These are phyloP conservation scores for Psilopsiagon aymara DNA, from an alignment of 2,113 vertebrate genomes.

Conservation along the genomic window DNA sequence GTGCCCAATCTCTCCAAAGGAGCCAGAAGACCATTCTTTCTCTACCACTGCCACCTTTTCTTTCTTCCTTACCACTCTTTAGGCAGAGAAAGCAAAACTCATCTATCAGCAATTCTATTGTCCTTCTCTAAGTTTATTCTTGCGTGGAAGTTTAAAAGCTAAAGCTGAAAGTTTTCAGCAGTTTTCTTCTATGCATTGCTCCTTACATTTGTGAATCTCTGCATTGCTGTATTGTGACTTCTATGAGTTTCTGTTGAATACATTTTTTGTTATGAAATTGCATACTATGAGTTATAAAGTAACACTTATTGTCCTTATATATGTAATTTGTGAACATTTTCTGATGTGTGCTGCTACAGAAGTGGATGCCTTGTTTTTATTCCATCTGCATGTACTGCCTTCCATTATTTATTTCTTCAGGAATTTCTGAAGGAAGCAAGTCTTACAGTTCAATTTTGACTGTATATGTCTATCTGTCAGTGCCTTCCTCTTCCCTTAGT, in stretches of 20 bases:
- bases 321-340: not conserved
- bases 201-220: not conserved
- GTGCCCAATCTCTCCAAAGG: not conserved
- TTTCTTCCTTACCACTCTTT: not conserved
- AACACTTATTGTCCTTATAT: not conserved
- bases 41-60: not conserved
- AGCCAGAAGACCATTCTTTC: not conserved
- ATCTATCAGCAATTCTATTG: not conserved
- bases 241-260: not conserved
- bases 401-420: slow-evolving; percentile 6
- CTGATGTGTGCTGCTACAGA: not conserved
- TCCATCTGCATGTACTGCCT: not conserved
- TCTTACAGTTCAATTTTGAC: not conserved
- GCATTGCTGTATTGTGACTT: not conserved
- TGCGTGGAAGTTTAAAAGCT: not conserved
- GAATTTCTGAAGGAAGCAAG: slow-evolving; percentile 15
- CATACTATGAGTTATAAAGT: not conserved
- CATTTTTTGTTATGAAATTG: not conserved
- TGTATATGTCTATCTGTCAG: slow-evolving; percentile 36
- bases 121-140: not conserved
- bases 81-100: not conserved
- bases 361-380: not conserved
- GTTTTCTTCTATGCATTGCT: not conserved
- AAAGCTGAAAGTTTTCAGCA: not conserved
- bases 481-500: not conserved